phyloP scores from a whole-genome alignment of 2,113 vertebrate species.

The Burhinus bistriatus region DNA sequence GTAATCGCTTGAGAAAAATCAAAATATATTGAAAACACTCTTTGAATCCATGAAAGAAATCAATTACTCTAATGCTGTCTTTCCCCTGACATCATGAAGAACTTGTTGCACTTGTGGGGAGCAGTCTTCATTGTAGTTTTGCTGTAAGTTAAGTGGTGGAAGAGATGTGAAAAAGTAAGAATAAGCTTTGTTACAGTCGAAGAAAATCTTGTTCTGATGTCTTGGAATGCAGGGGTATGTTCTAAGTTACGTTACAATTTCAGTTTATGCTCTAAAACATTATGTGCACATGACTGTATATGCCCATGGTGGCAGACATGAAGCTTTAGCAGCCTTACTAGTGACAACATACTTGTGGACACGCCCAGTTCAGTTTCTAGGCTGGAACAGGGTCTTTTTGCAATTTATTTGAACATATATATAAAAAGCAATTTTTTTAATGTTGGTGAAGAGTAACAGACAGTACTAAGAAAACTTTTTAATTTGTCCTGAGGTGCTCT shows the following conservation, averaged over 20 bases:
- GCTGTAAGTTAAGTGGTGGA: background rate
- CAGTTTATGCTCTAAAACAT: background rate
- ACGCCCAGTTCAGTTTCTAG: background rate
- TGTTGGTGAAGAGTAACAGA: background rate
- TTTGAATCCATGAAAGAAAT: constrained; percentile 17
- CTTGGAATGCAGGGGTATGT: background rate
- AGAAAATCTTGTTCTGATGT: background rate
- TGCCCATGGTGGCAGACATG: background rate
- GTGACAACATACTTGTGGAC: background rate
- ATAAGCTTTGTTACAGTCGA: background rate
- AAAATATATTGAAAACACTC: constrained; percentile 22
- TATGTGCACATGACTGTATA: fast-evolving
- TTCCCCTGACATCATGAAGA: background rate
- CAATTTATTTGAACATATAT: background rate
- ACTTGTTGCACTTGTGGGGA: background rate
- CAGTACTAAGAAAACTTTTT: background rate
- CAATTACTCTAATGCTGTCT: background rate
- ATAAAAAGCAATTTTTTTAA: background rate
- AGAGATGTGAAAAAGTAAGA: background rate
- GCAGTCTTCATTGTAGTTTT: background rate
- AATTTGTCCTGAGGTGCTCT: background rate
- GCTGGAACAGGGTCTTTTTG: background rate
- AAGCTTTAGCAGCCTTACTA: background rate
- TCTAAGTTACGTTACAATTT: fast-evolving
- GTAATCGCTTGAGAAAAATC: constrained; percentile 11